Conservation (phyloP, 2,888 invertebrate genomes). For the Lysandra bellargus region DNA sequence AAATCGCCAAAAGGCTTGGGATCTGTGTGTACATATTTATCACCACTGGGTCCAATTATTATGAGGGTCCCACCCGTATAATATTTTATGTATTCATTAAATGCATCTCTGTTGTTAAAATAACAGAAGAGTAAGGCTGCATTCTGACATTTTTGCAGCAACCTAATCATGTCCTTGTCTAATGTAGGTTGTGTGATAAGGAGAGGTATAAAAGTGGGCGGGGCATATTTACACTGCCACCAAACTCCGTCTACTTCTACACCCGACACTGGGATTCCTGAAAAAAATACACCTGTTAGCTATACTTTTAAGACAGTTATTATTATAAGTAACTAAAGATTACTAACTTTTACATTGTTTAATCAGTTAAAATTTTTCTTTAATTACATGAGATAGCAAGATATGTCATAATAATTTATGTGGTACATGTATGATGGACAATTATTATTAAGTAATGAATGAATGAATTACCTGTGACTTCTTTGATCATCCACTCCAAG, state of each 20-base stretch:
- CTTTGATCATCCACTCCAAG: conserved; percentile 88
- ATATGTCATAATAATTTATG: too few relatives aligned
- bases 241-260: conserved; percentile 89
- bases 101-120: conserved; percentile 87
- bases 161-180: conserved; percentile 57
- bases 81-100: conserved; percentile 83
- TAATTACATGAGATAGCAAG: too few relatives aligned
- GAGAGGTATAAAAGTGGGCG: conserved; percentile 85
- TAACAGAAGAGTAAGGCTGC: conserved; percentile 89
- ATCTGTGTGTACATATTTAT: conserved; percentile 84
- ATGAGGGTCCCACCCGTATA: conserved; percentile 84
- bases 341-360: too few relatives aligned
- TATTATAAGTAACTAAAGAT: too few relatives aligned
- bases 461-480: conserved; percentile 80
- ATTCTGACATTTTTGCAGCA: conserved; percentile 61
- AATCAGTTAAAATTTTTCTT: too few relatives aligned
- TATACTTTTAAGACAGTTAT: too few relatives aligned
- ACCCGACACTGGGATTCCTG: conserved; percentile 83
- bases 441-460: too few relatives aligned
- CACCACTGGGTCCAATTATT: conserved; percentile 86
- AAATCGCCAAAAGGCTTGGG: conserved; percentile 84
- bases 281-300: conserved; percentile 41
- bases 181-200: conserved; percentile 72
- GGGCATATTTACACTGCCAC: conserved; percentile 90
- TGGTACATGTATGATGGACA: too few relatives aligned